Conservation (phyloP, 2,113 vertebrate species). For the Hypanus sabinus region DNA sequence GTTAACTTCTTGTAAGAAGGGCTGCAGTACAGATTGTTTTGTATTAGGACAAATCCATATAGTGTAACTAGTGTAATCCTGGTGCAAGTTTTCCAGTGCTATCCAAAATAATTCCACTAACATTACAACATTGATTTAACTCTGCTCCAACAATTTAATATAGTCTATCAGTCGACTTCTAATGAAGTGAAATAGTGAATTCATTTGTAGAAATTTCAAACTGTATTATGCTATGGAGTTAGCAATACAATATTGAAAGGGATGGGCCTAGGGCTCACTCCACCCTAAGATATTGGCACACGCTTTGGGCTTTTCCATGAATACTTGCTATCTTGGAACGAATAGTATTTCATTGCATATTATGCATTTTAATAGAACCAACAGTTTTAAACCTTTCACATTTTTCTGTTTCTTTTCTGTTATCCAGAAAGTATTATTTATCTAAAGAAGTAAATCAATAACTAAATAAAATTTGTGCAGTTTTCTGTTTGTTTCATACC, state of each 20-base stretch:
- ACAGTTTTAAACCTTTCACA: neutral
- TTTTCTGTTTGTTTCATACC: constrained; percentile 49
- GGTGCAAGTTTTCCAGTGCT: no score
- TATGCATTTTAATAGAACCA: neutral
- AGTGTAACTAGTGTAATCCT: no score
- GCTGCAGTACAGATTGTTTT: no score
- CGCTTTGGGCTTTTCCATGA: no score
- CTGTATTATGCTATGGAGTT: neutral
- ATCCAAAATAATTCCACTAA: no score
- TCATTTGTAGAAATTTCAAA: neutral
- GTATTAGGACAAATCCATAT: no score
- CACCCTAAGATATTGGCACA: no score
- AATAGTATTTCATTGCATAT: no score
- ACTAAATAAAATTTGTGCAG: constrained; percentile 45
- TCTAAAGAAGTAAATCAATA: constrained; percentile 46
- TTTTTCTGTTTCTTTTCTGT: neutral
- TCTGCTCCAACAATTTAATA: neutral
- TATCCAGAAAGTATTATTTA: constrained; percentile 43
- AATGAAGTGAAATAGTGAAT: neutral
- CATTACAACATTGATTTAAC: neutral
- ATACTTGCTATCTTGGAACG: no score
- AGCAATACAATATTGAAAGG: neutral
- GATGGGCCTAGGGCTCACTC: neutral
- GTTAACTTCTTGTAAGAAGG: no score
- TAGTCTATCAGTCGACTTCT: neutral